A percentile compares a stretch with the other conserved stretches of the same genome.
Evolutionary conservation across 1,140 invertebrate species (phyloP).

Genomic region (Cephus cinctus): DNA sequence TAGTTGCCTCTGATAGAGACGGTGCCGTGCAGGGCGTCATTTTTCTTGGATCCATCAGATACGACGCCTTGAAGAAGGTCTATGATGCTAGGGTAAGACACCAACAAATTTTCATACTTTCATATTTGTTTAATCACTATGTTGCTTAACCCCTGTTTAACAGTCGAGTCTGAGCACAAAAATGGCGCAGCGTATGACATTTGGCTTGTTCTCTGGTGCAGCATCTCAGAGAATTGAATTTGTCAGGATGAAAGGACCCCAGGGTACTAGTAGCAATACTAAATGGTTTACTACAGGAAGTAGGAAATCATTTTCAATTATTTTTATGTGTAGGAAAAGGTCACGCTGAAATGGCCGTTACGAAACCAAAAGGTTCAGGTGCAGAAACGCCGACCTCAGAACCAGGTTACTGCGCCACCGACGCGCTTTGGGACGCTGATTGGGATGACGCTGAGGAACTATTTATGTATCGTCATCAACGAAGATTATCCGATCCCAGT

Average conservation of each 20-base stretch:
- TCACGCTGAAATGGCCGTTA: constrained; percentile 97
- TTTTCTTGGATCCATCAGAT: constrained; percentile 95
- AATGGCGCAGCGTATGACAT: constrained; percentile 94
- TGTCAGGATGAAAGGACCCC: constrained; percentile 95
- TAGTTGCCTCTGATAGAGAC: constrained; percentile 87
- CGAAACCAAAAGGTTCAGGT: constrained; percentile 84
- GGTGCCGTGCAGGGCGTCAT: constrained; percentile 86
- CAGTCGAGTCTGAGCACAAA: constrained; percentile 92
- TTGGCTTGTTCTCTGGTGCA: constrained; percentile 82
- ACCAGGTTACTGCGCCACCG: constrained; percentile 79
- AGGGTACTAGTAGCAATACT: too few species aligned
- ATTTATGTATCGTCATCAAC: constrained; percentile 76
- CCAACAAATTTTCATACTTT: too few species aligned
- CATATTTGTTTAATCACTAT: too few species aligned
- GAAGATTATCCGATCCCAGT: constrained; percentile 90
- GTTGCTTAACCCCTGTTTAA: too few species aligned
- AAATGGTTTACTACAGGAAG: too few species aligned
- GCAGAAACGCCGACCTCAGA: constrained; percentile 95
- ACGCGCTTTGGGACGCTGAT: constrained; percentile 79
- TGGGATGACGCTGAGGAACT: constrained; percentile 86
- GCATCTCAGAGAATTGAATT: constrained; percentile 90
- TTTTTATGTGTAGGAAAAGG: constrained; percentile 69
- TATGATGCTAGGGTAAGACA: constrained; percentile 89
- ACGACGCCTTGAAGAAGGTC: constrained; percentile 94
- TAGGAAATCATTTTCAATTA: too few species aligned